These are phyloP conservation scores for Hyles vespertilio DNA, from an alignment of 1,140 invertebrate species.

Conservation along the genomic window DNA sequence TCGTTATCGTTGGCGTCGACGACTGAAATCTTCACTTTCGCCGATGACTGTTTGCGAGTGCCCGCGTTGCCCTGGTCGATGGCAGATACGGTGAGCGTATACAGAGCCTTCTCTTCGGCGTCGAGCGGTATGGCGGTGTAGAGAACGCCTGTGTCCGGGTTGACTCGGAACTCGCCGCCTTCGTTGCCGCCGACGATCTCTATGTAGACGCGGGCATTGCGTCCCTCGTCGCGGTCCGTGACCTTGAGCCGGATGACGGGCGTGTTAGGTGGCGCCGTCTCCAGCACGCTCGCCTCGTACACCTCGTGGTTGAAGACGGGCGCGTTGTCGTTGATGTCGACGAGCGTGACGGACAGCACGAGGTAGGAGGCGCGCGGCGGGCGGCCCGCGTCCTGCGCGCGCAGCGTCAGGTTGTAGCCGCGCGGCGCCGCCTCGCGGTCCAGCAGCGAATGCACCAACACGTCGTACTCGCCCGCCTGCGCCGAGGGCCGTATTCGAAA, in stretches of 20 bases:
- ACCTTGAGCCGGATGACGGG: slow-evolving; percentile 92
- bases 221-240: slow-evolving; percentile 88
- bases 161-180: slow-evolving; percentile 90
- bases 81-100: slow-evolving; percentile 93
- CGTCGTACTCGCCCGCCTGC: slow-evolving; percentile 83
- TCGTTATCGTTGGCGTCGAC: slow-evolving; percentile 95
- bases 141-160: slow-evolving; percentile 91
- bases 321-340: slow-evolving; percentile 89
- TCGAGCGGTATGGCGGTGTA: slow-evolving; percentile 91
- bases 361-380: slow-evolving; percentile 86
- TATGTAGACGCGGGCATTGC: slow-evolving; percentile 88
- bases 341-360: slow-evolving; percentile 84
- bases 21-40: slow-evolving; percentile 92
- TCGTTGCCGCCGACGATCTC: slow-evolving; percentile 96
- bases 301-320: slow-evolving; percentile 92
- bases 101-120: slow-evolving; percentile 91
- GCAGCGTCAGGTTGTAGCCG: slow-evolving; percentile 91
- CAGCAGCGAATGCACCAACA: slow-evolving; percentile 85
- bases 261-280: slow-evolving; percentile 92
- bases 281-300: slow-evolving; percentile 91
- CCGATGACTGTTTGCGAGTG: slow-evolving; percentile 89
- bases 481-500: slow-evolving; percentile 83
- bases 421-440: slow-evolving; percentile 85
- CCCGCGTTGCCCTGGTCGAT: slow-evolving; percentile 92
- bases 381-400: slow-evolving; percentile 88